Evolutionary conservation across 1,140 invertebrate species (phyloP).

Genomic region (Bemisia tabaci): DNA sequence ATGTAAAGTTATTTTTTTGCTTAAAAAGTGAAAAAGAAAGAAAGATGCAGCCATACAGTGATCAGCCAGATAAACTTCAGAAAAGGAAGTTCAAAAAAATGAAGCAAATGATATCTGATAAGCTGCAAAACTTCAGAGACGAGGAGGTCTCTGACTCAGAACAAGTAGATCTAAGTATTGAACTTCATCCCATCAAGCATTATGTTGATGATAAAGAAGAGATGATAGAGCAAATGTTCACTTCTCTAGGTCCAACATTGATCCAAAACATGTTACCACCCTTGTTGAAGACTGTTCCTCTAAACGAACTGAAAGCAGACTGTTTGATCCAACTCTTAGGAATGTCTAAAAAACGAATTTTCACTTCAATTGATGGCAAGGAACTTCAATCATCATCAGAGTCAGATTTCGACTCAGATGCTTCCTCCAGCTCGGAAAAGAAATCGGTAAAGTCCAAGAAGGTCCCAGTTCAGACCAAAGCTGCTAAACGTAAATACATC

Average conservation of each 20-base stretch:
- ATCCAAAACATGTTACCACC: slow-evolving; percentile 24
- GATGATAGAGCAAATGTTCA: slow-evolving; percentile 26
- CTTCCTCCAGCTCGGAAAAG: neutral
- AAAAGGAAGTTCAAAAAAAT: neutral
- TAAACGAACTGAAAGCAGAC: slow-evolving; percentile 25
- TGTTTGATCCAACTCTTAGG: slow-evolving; percentile 25
- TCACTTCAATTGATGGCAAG: slow-evolving; percentile 23
- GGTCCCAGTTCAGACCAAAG: neutral
- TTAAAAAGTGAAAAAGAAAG: neutral
- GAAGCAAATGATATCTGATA: neutral
- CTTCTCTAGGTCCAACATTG: slow-evolving; percentile 18
- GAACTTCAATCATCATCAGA: slow-evolving; percentile 16
- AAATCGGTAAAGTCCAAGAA: neutral
- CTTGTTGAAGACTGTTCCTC: slow-evolving; percentile 19
- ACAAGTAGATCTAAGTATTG: slow-evolving; percentile 16
- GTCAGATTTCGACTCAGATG: slow-evolving; percentile 8
- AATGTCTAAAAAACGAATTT: slow-evolving; percentile 26
- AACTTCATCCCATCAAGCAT: slow-evolving; percentile 22
- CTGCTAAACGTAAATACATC: neutral
- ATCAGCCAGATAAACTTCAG: neutral
- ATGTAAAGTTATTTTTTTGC: no score
- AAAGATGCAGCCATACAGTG: neutral
- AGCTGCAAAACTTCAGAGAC: neutral
- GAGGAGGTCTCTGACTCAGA: slow-evolving; percentile 12
- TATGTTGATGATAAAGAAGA: slow-evolving; percentile 23